A percentile compares a stretch with the other conserved stretches of the same genome.
Conservation (phyloP, 1,140 invertebrate genomes). For the Drosophila sp. region DNA sequence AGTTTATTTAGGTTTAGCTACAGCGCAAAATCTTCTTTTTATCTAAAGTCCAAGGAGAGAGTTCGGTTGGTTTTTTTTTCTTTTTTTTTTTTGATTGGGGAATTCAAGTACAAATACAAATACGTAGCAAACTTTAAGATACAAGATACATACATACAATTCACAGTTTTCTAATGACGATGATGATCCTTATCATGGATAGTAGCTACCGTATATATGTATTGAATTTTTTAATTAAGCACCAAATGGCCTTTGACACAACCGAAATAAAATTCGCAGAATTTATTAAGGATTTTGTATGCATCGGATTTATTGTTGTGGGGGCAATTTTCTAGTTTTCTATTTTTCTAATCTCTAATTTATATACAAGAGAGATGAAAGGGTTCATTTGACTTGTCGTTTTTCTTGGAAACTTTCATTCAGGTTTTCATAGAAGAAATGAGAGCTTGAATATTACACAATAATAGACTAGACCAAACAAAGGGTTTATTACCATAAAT, state of each 20-base stretch:
- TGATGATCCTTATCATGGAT: not conserved
- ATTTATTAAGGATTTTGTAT: constrained; percentile 3
- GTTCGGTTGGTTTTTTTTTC: no score
- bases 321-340: not conserved
- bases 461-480: no score
- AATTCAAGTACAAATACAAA: constrained; percentile 22
- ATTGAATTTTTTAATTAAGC: constrained; percentile 37
- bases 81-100: constrained; percentile 32
- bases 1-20: constrained; percentile 48
- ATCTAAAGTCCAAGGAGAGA: constrained; percentile 25
- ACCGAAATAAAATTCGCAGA: constrained; percentile 9
- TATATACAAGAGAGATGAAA: not conserved
- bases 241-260: constrained; percentile 21
- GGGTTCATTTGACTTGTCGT: not conserved
- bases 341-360: not conserved
- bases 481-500: no score
- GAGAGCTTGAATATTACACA: no score
- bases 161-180: not conserved
- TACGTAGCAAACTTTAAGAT: constrained; percentile 3
- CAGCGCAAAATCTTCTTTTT: constrained; percentile 31
- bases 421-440: no score
- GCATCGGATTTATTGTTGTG: not conserved
- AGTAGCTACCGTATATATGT: constrained; percentile 1
- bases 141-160: not conserved
- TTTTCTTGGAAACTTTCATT: not conserved